phyloP scores from a whole-genome alignment of 2,113 vertebrate species.

The Protobothrops mucrosquamatus region DNA sequence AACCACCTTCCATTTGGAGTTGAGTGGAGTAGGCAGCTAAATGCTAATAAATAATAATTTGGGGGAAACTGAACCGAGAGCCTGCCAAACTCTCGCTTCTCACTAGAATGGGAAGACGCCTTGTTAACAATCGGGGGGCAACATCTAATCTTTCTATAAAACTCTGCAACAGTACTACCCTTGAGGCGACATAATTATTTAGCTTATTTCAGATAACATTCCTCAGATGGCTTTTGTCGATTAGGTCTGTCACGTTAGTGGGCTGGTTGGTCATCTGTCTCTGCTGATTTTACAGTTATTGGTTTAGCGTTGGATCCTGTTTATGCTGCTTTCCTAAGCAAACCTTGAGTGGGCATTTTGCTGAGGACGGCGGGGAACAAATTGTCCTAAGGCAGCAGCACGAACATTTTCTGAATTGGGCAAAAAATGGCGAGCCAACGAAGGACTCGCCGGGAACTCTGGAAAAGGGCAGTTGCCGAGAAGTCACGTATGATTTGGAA shows the following conservation, averaged over 20 bases:
- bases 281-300: background rate
- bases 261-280: background rate
- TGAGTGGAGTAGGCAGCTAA: background rate
- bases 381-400: background rate
- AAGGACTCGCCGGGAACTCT: background rate
- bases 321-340: background rate
- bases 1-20: background rate
- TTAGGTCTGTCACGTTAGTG: background rate
- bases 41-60: background rate
- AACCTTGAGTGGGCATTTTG: background rate
- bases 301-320: background rate
- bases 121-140: background rate
- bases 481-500: constrained; percentile 52
- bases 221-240: background rate
- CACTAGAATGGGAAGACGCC: background rate
- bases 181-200: background rate
- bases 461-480: background rate
- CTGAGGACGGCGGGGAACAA: background rate
- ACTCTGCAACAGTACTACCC: background rate
- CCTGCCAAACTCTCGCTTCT: background rate
- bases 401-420: background rate
- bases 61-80: background rate
- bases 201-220: background rate
- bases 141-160: background rate
- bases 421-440: background rate